Base-by-base conservation (phyloP, 2,888 invertebrate genomes). In the Drosophila monieri region DNA sequence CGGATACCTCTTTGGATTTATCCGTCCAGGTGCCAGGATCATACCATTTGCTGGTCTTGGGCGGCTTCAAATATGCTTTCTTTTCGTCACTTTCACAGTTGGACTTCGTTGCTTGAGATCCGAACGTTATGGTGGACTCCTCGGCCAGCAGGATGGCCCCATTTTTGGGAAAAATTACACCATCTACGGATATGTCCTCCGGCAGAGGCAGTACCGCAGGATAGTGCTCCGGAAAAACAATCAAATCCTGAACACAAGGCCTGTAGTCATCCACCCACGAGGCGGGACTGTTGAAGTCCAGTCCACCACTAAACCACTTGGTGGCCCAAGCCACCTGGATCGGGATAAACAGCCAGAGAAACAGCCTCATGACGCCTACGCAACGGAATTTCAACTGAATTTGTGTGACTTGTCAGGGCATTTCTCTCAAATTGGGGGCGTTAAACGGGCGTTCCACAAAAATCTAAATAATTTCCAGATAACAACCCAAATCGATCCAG, bases 1-100 rank as follows among this genome's bases (percentile, higher is more conserved):
- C 21, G 12, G 61, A 8, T 0, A 35, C 5, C 4, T 14, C 15
- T 9, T 39, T 14, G 3, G 41, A 15, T 1, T 66, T 58, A 0
- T 72, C 72, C 3, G 71, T 77, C 91, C 91, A 91, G 48, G 79
- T 91, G 30, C 53, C 61, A 3, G 91, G 90, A 79, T 91, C 89
- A 60, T 91, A 91, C 92, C 92, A 91, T 62, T 86, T 87, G 23
- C 81, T 86, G 0, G 79, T 60, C 6, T 69, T 74, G 4, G 83
- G 76, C 1, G 64, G 39, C 67, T 80, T 88, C 0, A 91, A 44
- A 51, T 71, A 73, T 0, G 90, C 90, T 0, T 74, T 76, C 21
- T 58, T 60, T 0, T 74, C 73, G 4, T 79, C 78, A 37, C 85
- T 88, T 12, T 76, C 79, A 68, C 90, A 90, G 1, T 65, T 57